Evolutionary conservation across 1,140 invertebrate genomes (phyloP), one percentile per base, ranked within the genome.

Genomic region (Aricia agestis): DNA sequence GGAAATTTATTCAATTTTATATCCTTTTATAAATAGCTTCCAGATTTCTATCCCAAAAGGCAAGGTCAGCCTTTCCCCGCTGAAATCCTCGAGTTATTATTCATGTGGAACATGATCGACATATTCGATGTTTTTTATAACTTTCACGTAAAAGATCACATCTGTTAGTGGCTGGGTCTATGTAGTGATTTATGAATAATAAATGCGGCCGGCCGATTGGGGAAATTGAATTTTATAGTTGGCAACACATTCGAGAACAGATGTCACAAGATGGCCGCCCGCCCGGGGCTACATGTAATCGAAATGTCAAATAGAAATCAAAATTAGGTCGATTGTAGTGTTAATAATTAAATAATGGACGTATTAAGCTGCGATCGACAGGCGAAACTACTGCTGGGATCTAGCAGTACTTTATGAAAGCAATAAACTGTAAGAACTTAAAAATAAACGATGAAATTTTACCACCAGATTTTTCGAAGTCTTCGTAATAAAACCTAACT

Each of bases 181-280:
- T 78, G 85, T 88, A 84, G 81, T 82, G 83, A 81, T 83, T 87
- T 90, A 90, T 91, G 89, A 91, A 91, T 91, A 91, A 89, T 90
- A 90, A 91, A 91, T 90, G 88, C 84, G 83, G 75, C 82, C 85
- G 75, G 84, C 87, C 87, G 89, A 90, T 91, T 89, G 89, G 87
- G 89, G 87, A 91, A 91, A 91, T 91, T 91, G 89, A 91, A 91
- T 91, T 91, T 91, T 91, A 90, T 91, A 91, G 86, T 87, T 89
- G 77, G 83, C 83, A 89, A 89, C 89, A 90, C 87, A 89, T 85
- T 83, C 77, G 82, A 86, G 85, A 87, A 91, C 89, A 91, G 87
- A 90, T 91, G 89, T 91, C 88, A 87, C 85, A 89, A 89, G 90
- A 90, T 90, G 84, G 85, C 80, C 74, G 84, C 76, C 86, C 83